phyloP scores from a whole-genome alignment of 2,888 invertebrate species.

The Pristionchus entomophagus region DNA sequence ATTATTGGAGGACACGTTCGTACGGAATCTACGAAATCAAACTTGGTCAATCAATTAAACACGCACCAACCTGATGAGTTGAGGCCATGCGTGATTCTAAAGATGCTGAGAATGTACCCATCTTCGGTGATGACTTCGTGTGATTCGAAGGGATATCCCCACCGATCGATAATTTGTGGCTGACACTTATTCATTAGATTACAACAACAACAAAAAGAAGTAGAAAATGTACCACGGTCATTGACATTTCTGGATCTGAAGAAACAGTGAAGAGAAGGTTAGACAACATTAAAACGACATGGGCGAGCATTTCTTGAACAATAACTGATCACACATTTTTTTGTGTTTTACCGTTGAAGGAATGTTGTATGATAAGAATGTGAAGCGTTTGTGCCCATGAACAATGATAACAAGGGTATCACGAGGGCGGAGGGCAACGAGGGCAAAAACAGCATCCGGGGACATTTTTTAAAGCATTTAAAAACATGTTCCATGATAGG shows the following conservation, averaged over 20 bases:
- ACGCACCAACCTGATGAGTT: not conserved
- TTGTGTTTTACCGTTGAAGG: too few species aligned
- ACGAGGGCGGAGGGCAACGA: too few species aligned
- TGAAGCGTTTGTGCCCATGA: too few species aligned
- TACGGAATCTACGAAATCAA: not conserved
- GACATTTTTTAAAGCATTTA: too few species aligned
- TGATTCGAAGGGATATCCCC: not conserved
- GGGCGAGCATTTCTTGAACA: too few species aligned
- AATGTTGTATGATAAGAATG: too few species aligned
- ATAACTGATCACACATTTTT: too few species aligned
- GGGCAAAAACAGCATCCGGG: too few species aligned
- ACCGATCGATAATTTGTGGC: slow-evolving; percentile 18
- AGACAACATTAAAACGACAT: too few species aligned
- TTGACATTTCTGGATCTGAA: not conserved
- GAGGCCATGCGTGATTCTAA: not conserved
- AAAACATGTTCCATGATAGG: too few species aligned
- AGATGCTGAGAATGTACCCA: slow-evolving; percentile 8
- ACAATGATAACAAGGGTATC: too few species aligned
- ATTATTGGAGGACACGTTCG: not conserved
- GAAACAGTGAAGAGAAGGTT: too few species aligned
- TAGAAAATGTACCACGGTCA: not conserved
- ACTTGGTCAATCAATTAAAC: not conserved
- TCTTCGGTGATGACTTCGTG: slow-evolving; percentile 26
- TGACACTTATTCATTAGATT: not conserved
- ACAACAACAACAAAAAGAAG: not conserved